Percentiles rank a stretch among this genome's conserved stretches.
Conservation (phyloP, 2,113 vertebrate genomes). For the Ciconia boyciana region DNA sequence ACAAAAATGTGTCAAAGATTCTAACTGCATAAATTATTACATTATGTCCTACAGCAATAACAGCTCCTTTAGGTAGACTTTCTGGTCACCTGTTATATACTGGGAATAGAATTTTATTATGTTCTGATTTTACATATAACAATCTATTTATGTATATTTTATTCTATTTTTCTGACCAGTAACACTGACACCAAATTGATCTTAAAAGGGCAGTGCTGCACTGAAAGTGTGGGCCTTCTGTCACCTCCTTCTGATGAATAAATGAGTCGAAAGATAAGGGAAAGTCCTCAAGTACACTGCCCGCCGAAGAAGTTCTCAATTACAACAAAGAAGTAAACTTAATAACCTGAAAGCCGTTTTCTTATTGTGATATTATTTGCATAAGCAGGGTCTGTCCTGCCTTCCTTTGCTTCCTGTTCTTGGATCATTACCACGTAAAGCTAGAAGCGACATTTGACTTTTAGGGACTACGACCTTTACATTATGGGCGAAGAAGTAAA, state of each 20-base stretch:
- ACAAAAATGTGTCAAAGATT: constrained; percentile 44
- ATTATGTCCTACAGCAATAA: constrained; percentile 58
- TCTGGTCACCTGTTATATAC: not conserved
- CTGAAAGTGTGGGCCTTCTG: not conserved
- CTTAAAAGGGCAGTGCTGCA: not conserved
- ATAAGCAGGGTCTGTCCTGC: not conserved
- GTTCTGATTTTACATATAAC: constrained; percentile 1
- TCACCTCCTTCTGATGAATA: not conserved
- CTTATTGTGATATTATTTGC: not conserved
- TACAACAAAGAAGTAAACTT: not conserved
- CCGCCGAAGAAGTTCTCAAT: not conserved
- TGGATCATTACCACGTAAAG: not conserved
- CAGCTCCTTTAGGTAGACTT: not conserved
- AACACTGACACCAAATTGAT: not conserved
- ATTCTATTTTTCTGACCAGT: not conserved
- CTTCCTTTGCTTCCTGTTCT: not conserved
- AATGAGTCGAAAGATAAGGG: not conserved
- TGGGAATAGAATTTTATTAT: constrained; percentile 15
- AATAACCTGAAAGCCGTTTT: not conserved
- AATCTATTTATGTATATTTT: not conserved
- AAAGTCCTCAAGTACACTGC: not conserved
- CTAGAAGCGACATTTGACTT: constrained; percentile 38
- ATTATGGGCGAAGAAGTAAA: constrained; percentile 6
- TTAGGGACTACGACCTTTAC: constrained; percentile 31
- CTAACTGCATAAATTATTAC: constrained; percentile 61